Conservation (phyloP, 2,113 vertebrate species). For the Baryphthengus martii region DNA sequence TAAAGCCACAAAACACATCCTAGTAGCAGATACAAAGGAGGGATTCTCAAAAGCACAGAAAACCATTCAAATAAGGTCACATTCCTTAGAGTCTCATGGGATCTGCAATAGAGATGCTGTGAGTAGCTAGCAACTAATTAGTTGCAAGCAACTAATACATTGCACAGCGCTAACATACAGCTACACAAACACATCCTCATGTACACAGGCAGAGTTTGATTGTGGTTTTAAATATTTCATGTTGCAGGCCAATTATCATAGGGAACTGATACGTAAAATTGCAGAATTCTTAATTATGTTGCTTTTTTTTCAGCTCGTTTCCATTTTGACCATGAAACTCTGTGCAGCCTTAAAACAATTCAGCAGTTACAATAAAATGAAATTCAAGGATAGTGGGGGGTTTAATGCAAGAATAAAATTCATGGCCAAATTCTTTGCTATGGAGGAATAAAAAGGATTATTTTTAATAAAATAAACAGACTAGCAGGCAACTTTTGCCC, state of each 20-base stretch:
- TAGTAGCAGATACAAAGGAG: slow-evolving; percentile 25
- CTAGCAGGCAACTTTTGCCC: not conserved
- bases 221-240: slow-evolving; percentile 59
- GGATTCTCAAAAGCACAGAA: slow-evolving; percentile 44
- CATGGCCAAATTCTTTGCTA: not conserved
- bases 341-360: not conserved
- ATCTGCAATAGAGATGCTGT: slow-evolving; percentile 47
- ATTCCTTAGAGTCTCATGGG: slow-evolving; percentile 12
- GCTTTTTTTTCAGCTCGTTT: slow-evolving; percentile 12
- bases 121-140: slow-evolving; percentile 57
- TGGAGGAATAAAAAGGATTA: not conserved
- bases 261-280: slow-evolving; percentile 63
- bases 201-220: slow-evolving; percentile 27
- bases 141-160: slow-evolving; percentile 51
- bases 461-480: not conserved
- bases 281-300: slow-evolving; percentile 47
- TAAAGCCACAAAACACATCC: slow-evolving; percentile 50
- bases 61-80: slow-evolving; percentile 66
- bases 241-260: slow-evolving; percentile 49
- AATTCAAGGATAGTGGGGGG: not conserved
- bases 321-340: slow-evolving; percentile 38
- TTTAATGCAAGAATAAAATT: not conserved
- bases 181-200: not conserved
- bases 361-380: not conserved
- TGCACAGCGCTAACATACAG: not conserved